Evolutionary conservation across 2,888 invertebrate genomes (phyloP).

Genomic region (Agrotis clavis): DNA sequence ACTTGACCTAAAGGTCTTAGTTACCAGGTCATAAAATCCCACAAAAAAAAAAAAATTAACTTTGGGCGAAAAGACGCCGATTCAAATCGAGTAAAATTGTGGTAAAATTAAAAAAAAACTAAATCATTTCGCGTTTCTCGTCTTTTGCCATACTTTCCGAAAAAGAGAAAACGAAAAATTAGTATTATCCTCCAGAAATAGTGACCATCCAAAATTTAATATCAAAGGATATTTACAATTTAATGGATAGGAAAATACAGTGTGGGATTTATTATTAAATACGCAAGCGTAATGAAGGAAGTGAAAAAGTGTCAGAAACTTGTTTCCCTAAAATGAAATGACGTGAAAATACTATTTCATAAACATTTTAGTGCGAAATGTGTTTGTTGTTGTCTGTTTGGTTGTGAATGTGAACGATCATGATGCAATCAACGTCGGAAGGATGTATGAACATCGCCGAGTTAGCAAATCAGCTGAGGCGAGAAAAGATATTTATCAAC

Average conservation of each 20-base stretch:
- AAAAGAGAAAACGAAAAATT: slow-evolving; percentile 64
- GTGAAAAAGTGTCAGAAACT: slow-evolving; percentile 74
- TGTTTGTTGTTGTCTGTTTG: slow-evolving; percentile 68
- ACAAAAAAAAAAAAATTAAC: not conserved
- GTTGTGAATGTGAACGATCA: slow-evolving; percentile 70
- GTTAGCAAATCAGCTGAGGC: slow-evolving; percentile 92
- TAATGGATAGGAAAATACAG: slow-evolving; percentile 39
- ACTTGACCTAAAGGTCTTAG: too few species aligned
- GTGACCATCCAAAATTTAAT: slow-evolving; percentile 42
- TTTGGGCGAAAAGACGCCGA: slow-evolving; percentile 40
- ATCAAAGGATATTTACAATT: slow-evolving; percentile 38
- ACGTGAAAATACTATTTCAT: slow-evolving; percentile 74
- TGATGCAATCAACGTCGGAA: slow-evolving; percentile 88
- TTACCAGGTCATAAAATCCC: too few species aligned
- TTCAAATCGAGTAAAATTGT: slow-evolving; percentile 18
- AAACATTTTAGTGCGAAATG: slow-evolving; percentile 70
- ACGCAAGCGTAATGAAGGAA: slow-evolving; percentile 61
- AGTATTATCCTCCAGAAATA: slow-evolving; percentile 32
- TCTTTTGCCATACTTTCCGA: slow-evolving; percentile 65
- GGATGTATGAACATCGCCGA: slow-evolving; percentile 89
- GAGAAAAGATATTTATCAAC: slow-evolving; percentile 96
- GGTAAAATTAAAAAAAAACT: slow-evolving; percentile 45
- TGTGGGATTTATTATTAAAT: slow-evolving; percentile 19
- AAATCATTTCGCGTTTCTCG: slow-evolving; percentile 61
- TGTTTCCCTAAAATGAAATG: slow-evolving; percentile 72